Conservation (phyloP, 2,113 vertebrate species). For the Labrus mixtus region DNA sequence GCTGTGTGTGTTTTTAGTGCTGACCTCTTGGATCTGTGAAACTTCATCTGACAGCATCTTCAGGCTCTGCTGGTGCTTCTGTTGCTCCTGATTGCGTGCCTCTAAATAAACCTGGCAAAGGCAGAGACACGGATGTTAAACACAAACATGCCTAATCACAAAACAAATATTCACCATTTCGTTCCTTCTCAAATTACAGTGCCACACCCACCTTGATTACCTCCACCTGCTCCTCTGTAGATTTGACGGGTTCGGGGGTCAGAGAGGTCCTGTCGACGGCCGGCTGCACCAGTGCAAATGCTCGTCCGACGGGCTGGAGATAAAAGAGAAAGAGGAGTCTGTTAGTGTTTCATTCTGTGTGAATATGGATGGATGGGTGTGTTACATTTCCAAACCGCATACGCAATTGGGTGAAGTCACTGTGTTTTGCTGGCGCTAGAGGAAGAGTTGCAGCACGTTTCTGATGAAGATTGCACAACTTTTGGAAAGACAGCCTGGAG, state of each 20-base stretch:
- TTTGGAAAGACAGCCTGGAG: background rate
- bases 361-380: constrained; percentile 3
- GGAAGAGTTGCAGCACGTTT: constrained; percentile 9
- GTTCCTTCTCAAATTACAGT: background rate
- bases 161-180: background rate
- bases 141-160: background rate
- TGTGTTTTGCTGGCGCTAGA: background rate
- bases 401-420: constrained; percentile 10
- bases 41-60: constrained; percentile 91
- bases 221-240: constrained; percentile 89
- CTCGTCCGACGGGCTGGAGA: constrained; percentile 87
- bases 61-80: constrained; percentile 85
- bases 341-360: background rate
- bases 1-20: background rate
- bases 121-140: background rate
- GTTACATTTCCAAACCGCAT: constrained; percentile 13
- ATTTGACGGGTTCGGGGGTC: constrained; percentile 87
- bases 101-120: constrained; percentile 88
- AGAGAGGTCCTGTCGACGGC: constrained; percentile 71
- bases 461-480: constrained; percentile 11
- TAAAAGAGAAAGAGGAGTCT: constrained; percentile 12
- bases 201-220: constrained; percentile 89
- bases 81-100: constrained; percentile 83
- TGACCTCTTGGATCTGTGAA: constrained; percentile 91
- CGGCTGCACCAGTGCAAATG: constrained; percentile 88